Evolutionary conservation across 2,113 vertebrate species (phyloP), one percentile per base, ranked within the genome.

Genomic region (Dipodomys ordii): DNA sequence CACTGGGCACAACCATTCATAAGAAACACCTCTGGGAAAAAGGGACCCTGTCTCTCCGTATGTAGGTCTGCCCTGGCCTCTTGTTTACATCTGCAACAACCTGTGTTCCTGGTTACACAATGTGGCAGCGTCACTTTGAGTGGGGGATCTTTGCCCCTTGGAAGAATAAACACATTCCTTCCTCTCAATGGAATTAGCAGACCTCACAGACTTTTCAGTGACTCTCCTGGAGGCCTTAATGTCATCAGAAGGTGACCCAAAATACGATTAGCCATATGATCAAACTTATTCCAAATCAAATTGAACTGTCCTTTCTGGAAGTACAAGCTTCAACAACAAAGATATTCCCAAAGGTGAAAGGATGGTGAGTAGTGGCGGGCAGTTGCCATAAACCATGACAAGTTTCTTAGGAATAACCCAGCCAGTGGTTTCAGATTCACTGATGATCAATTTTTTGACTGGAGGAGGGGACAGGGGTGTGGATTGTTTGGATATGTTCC

Each of bases 161-260:
- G 90, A 93, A 94, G 95, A 96, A 96, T 96, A 97, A 97, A 96
- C 95, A 97, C 97, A 97, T 97, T 97, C 97, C 86, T 97, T 81
- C 39, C 95, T 93, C 0, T 0, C 85, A 90, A 18, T 87, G 81
- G 85, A 83, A 88, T 90, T 84, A 91, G 76, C 90, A 94, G 95
- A 92, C 88, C 76, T 94, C 74, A 83, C 80, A 79, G 64, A 49
- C 57, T 94, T 94, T 27, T 68, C 57, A 69, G 68, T 71, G 83
- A 90, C 90, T 88, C 69, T 87, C 88, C 64, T 79, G 84, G 91
- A 97, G 90, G 67, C 64, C 83, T 30, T 90, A 92, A 86, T 94
- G 88, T 87, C 93, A 64, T 60, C 86, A 68, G 64, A 96, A 97
- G 86, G 92, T 90, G 93, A 93, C 88, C 68, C 57, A 94, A 64